phyloP scores from a whole-genome alignment of 2,113 vertebrate genomes.

The Tragelaphus strepsiceros region DNA sequence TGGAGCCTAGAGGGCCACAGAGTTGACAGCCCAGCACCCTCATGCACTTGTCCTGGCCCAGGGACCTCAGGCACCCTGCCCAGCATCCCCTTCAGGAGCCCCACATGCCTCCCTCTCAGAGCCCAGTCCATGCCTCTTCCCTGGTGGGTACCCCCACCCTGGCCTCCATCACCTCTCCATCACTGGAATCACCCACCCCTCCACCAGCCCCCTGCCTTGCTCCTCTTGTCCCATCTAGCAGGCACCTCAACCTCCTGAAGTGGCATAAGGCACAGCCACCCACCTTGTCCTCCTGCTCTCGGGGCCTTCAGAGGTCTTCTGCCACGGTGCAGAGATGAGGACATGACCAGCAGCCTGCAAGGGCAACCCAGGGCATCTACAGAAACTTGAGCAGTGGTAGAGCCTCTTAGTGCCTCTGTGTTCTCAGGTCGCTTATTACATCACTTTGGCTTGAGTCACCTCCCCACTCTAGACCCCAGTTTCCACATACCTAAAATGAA shows the following conservation, averaged over 20 bases:
- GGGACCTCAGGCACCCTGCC: not conserved
- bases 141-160: not conserved
- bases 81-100: not conserved
- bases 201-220: too few relatives aligned
- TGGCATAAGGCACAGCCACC: too few relatives aligned
- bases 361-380: not conserved
- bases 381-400: not conserved
- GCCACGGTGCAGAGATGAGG: not conserved
- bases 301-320: not conserved
- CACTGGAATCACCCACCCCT: too few relatives aligned
- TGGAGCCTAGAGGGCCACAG: fast-evolving
- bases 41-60: not conserved
- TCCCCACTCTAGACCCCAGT: not conserved
- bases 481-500: not conserved
- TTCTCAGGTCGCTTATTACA: too few relatives aligned
- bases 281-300: not conserved
- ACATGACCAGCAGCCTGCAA: not conserved
- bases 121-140: not conserved
- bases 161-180: not conserved
- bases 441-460: not conserved
- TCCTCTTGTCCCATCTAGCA: not conserved
- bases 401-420: too few relatives aligned
- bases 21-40: not conserved
- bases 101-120: not conserved
- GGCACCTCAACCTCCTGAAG: not conserved